phyloP scores from a whole-genome alignment of 2,888 invertebrate genomes.

The Ennomos erosarius region DNA sequence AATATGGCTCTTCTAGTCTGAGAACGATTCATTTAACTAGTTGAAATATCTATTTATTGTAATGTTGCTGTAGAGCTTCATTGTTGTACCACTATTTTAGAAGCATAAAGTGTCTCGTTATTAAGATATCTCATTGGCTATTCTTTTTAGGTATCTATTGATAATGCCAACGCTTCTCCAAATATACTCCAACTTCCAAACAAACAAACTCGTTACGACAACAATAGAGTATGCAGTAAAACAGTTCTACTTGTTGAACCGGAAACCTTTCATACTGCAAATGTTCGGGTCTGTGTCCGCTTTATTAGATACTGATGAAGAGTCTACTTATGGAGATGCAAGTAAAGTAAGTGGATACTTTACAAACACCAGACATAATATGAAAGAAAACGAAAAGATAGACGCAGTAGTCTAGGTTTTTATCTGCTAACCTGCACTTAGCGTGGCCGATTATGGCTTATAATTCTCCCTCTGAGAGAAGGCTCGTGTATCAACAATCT shows the following conservation, averaged over 20 bases:
- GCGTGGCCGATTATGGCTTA: no score
- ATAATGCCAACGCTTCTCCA: slow-evolving; percentile 99
- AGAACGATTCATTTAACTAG: no score
- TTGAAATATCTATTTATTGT: no score
- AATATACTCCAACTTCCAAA: slow-evolving; percentile 99
- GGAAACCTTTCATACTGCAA: slow-evolving; percentile 99
- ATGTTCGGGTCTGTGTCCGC: slow-evolving; percentile 99
- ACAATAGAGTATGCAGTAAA: slow-evolving; percentile 99
- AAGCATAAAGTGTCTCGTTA: not conserved
- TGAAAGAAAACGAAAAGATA: no score
- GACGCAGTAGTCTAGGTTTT: no score
- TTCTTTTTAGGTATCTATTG: slow-evolving; percentile 90
- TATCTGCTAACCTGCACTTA: no score
- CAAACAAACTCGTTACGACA: slow-evolving; percentile 96
- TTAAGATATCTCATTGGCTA: not conserved
- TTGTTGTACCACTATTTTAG: not conserved
- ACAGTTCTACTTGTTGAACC: slow-evolving; percentile 98
- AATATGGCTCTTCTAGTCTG: no score
- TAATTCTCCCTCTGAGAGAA: no score
- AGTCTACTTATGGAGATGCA: slow-evolving; percentile 94
- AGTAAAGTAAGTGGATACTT: slow-evolving; percentile 88
- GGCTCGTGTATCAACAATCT: no score
- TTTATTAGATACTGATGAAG: slow-evolving; percentile 96
- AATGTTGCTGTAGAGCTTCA: not conserved
- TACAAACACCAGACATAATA: no score